Conservation (phyloP, 2,113 vertebrate genomes). For the Hyaena hyaena region DNA sequence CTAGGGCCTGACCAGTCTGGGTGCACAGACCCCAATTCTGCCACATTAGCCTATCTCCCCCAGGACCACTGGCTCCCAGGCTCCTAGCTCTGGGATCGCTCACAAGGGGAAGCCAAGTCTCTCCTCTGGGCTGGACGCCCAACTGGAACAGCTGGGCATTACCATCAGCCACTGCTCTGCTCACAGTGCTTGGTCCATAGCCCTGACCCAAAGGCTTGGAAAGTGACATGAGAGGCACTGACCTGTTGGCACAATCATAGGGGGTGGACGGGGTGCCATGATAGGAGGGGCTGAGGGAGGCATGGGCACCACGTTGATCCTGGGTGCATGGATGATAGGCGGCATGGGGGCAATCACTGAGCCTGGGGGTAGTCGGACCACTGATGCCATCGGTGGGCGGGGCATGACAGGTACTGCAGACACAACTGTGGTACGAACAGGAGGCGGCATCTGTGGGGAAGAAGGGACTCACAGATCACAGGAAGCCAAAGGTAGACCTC, state of each 20-base stretch:
- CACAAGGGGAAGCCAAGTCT: not conserved
- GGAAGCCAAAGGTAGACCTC: not conserved
- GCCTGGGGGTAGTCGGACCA: constrained; percentile 93
- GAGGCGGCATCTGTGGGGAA: constrained; percentile 92
- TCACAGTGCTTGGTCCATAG: not conserved
- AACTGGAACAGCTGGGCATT: not conserved
- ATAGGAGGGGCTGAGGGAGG: constrained; percentile 93
- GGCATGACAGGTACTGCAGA: constrained; percentile 96
- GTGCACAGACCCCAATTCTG: not conserved
- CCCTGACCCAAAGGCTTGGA: not conserved
- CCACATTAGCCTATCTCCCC: not conserved
- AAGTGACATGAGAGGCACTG: constrained; percentile 51
- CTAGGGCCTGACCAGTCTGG: not conserved
- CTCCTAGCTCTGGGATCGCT: not conserved
- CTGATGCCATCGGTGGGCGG: constrained; percentile 92
- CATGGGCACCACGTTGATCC: constrained; percentile 98
- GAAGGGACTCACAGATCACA: not conserved
- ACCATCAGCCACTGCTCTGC: not conserved
- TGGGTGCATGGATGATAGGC: constrained; percentile 93
- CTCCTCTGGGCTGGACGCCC: not conserved
- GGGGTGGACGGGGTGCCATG: constrained; percentile 96
- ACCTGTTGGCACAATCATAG: constrained; percentile 98
- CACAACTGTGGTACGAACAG: constrained; percentile 94
- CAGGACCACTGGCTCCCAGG: not conserved
- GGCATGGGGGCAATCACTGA: constrained; percentile 95